Evolutionary conservation across 2,113 vertebrate species (phyloP), one percentile per base, ranked within the genome.

Genomic region (Malurus elegans): DNA sequence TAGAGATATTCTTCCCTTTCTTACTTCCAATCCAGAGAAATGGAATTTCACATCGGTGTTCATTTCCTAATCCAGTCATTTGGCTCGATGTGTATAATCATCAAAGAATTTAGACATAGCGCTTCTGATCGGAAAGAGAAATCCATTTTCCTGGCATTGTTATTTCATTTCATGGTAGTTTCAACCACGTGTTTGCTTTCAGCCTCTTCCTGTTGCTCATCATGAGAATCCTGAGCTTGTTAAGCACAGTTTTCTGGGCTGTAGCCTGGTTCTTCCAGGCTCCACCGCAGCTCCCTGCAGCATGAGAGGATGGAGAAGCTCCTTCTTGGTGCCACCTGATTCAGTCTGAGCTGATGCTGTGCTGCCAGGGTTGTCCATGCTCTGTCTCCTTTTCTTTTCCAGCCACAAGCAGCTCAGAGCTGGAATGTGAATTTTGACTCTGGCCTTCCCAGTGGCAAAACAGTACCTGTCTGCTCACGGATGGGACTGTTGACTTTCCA

Each of bases 21-120:
- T 86, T 75, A 12, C 23, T 80, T 90, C 66, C 74, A 84, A 84
- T 66, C 44, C 78, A n/a, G 74, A 88, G 91, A 87, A 95, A 66
- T 48, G 48, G 75, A 80, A 92, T 94, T 93, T 94, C 58, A 72
- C 54, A 11, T 94, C 50, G 18, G 18, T 12, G 34, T 54, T 88
- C 16, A 44, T 91, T 95, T 86, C 83, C 76, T 92, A 79, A 80
- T 75, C 61, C 85, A 86, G 69, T 74, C 40, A 14, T 78, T 91
- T 74, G 79, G 67, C 71, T 19, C 0, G 7, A 73, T 8, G 4
- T 67, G n/a, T 34, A 8, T n/a, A 70, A 89, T 96, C 95, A 89
- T 97, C 93, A 89, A 82, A 79, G 91, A 74, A 90, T 86, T 87
- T 95, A 95, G 60, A 69, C 56, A 69, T 72, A 88, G 70, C 1